Base-by-base conservation (phyloP, 2,888 invertebrate genomes). In the Clitarchus hookeri region DNA sequence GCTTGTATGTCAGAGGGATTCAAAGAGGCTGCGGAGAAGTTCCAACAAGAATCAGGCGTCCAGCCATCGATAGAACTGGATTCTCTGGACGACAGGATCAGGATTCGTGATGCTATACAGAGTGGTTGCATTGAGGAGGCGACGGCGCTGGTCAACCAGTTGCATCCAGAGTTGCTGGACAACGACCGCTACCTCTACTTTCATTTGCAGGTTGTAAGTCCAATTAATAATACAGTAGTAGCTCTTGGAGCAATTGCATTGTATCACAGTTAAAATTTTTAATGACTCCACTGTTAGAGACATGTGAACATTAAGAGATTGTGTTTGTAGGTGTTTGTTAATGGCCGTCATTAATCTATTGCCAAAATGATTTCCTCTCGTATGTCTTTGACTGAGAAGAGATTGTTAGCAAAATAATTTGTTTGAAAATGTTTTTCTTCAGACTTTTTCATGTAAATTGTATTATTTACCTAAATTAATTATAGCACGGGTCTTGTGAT, bases 1-100 rank as follows among this genome's bases (percentile, higher is more conserved):
- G 36, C 4, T 12, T 53, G 53, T 53, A 19, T 19, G 53, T n/a
- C 90, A 97, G 97, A 98, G 92, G 98, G 97, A 11, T 98, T 97
- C 90, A 97, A 99, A 92, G 99, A 99, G 91, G 99, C 99, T 6
- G 99, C 99, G 0, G 96, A 99, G 89, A 98, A 98, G 91, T 99
- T 99, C 91, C 96, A 98, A 91, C 94, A 96, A 90, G 99, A 99
- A 91, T 98, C 98, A 11, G 98, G 98, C 0, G 94, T 97, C 0
- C 94, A 94, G 85, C 96, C 96, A 0, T 94, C 94, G 1, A 94
- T 96, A 54, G 96, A 97, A 89, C 91, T 97, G 27, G 97, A 96
- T 90, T 96, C 97, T 0, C 92, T 99, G 87, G 98, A 99, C 90
- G 97, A 98, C 90, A 93, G 98, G 89, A 98, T 98, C 90, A 94